A percentile compares a stretch with the other conserved stretches of the same genome.
Evolutionary conservation across 2,113 vertebrate species (phyloP).

Genomic region (Petroica traversi): DNA sequence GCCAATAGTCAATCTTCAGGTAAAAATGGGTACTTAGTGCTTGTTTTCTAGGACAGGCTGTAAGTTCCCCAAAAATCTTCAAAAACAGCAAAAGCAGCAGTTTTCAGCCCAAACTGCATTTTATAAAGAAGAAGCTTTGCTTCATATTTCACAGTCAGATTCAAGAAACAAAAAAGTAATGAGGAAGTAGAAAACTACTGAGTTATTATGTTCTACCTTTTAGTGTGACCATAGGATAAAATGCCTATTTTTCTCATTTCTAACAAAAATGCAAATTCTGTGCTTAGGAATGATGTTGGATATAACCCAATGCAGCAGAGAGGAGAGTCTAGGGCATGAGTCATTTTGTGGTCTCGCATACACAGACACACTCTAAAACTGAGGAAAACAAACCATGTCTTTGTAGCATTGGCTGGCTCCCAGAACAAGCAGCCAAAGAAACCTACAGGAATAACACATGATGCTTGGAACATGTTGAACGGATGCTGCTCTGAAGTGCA

Average conservation of each 20-base stretch:
- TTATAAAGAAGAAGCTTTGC: neutral
- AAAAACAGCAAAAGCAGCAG: neutral
- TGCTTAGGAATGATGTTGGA: neutral
- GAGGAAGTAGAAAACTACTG: neutral
- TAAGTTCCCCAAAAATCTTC: neutral
- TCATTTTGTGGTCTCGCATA: neutral
- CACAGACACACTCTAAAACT: neutral
- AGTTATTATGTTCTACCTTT: neutral
- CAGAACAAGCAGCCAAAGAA: neutral
- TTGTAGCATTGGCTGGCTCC: neutral
- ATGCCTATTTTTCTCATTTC: neutral
- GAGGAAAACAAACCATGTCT: neutral
- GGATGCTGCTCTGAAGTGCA: neutral
- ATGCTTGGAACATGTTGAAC: neutral
- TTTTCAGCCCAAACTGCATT: neutral
- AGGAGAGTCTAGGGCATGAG: neutral
- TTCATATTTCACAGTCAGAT: neutral
- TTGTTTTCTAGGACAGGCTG: neutral
- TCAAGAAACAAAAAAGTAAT: neutral
- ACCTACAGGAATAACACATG: neutral
- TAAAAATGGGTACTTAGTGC: conserved; percentile 48
- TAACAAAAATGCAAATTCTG: neutral
- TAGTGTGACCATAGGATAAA: neutral
- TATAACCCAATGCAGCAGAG: neutral
- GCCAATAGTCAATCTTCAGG: conserved; percentile 94